Evolutionary conservation across 2,888 invertebrate genomes (phyloP).

Genomic region (Artemia sinica): DNA sequence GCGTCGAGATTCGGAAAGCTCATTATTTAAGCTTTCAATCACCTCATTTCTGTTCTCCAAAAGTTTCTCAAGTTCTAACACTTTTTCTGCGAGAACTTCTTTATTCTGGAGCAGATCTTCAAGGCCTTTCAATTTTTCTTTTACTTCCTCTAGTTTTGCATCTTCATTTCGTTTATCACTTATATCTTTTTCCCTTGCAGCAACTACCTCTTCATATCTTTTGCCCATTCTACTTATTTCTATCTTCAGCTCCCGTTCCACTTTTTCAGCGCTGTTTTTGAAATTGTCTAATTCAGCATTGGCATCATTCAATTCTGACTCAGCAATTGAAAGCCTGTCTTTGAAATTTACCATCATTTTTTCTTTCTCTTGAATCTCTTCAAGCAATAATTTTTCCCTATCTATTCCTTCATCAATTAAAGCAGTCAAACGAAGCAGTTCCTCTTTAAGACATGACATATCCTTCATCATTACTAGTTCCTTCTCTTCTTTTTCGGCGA

Average conservation of each 20-base stretch:
- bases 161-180: background rate
- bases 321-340: background rate
- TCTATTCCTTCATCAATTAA: background rate
- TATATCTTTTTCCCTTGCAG: background rate
- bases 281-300: conserved; percentile 27
- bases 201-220: conserved; percentile 33
- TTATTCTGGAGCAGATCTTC: too few relatives aligned
- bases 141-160: background rate
- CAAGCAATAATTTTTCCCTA: background rate
- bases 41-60: background rate
- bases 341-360: background rate
- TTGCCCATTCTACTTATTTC: conserved; percentile 37
- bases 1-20: too few relatives aligned
- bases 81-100: background rate
- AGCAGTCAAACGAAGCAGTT: background rate
- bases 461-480: background rate
- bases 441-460: background rate
- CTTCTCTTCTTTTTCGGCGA: background rate
- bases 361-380: background rate
- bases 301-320: conserved; percentile 27
- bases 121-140: too few relatives aligned
- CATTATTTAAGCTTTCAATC: background rate
- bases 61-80: background rate
- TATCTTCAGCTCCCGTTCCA: conserved; percentile 36
- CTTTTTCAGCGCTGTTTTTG: conserved; percentile 32